These are phyloP conservation scores for Xestoiulus laeticollis DNA, from an alignment of 2,888 invertebrate genomes.

Conservation along the genomic window DNA sequence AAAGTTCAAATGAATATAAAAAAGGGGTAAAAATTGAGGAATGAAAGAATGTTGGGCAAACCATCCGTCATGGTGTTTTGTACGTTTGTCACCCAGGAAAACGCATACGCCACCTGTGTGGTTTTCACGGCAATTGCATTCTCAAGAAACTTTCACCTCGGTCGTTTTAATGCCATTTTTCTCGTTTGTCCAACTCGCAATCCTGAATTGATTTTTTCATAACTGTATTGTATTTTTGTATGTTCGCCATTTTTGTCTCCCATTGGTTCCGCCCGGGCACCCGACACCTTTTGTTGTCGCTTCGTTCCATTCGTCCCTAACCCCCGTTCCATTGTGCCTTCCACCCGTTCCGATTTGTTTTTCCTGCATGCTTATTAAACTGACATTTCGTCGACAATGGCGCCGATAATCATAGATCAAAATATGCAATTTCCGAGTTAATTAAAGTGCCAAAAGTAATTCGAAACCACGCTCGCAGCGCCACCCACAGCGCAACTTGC, in stretches of 20 bases:
- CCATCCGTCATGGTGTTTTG: no score
- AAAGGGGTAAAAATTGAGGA: no score
- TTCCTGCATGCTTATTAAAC: constrained; percentile 19
- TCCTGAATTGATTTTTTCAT: neutral
- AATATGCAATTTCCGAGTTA: constrained; percentile 37
- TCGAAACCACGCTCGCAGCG: neutral
- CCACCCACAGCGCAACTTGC: neutral
- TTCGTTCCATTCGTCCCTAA: neutral
- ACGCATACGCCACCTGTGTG: neutral
- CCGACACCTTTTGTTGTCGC: neutral
- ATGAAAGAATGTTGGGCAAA: no score
- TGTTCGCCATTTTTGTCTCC: neutral
- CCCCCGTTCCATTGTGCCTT: neutral
- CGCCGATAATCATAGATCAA: constrained; percentile 37
- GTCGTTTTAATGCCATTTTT: constrained; percentile 12
- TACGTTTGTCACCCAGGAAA: no score
- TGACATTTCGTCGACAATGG: constrained; percentile 37
- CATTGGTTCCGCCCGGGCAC: constrained; percentile 17
- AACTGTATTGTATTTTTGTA: neutral
- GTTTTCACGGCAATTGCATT: neutral
- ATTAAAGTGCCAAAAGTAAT: constrained; percentile 33
- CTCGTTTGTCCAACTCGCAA: neutral
- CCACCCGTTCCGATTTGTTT: constrained; percentile 19
- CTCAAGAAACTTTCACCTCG: neutral
- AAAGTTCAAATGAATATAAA: no score